Evolutionary conservation across 2,888 invertebrate species (phyloP).

Genomic region (Tanytarsus gracilentus): DNA sequence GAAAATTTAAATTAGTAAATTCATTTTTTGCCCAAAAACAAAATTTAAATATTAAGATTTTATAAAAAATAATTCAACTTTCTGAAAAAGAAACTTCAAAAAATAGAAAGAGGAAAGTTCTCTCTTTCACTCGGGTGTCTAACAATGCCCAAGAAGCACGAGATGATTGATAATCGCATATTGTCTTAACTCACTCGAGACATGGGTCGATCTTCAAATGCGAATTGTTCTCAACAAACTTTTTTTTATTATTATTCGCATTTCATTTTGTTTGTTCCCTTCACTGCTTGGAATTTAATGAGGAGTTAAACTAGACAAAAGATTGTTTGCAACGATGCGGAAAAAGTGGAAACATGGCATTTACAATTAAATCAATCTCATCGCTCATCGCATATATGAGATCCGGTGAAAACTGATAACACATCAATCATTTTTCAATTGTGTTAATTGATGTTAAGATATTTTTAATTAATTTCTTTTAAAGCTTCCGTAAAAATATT

Average conservation of each 20-base stretch:
- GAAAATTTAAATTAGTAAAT: too few species aligned
- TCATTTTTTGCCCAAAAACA: too few species aligned
- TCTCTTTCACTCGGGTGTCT: neutral
- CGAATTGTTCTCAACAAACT: neutral
- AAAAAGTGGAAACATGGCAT: constrained; percentile 8
- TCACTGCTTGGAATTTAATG: neutral
- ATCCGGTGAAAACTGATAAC: constrained; percentile 12
- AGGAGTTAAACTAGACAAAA: neutral
- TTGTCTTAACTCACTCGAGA: constrained; percentile 1
- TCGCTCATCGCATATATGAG: constrained; percentile 1
- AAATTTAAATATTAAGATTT: too few species aligned
- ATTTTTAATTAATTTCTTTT: too few species aligned
- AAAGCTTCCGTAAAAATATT: too few species aligned
- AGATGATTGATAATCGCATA: neutral
- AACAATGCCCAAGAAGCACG: neutral
- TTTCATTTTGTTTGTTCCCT: neutral
- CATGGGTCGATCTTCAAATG: neutral
- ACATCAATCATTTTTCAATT: too few species aligned
- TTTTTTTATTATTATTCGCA: neutral
- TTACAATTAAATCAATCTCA: constrained; percentile 6
- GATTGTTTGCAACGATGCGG: neutral
- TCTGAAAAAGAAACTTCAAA: neutral
- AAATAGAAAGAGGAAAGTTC: neutral
- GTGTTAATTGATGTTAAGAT: too few species aligned
- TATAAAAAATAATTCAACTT: neutral